phyloP scores from a whole-genome alignment of 2,797 vertebrate species.

The Poeciliopsis gracilis region DNA sequence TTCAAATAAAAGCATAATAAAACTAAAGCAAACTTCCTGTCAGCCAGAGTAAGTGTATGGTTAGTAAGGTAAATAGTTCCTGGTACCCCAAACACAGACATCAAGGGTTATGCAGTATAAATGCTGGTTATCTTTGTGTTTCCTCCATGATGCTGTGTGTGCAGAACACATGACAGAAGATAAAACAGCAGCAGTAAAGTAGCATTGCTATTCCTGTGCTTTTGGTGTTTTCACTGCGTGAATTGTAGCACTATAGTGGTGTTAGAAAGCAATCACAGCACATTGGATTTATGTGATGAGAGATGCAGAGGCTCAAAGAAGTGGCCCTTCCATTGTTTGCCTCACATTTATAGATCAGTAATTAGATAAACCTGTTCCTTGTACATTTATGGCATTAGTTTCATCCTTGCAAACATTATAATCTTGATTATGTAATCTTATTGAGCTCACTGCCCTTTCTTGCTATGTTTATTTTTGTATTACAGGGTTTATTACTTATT shows the following conservation, averaged over 20 bases:
- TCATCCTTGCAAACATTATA: constrained; percentile 30
- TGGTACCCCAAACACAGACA: not conserved
- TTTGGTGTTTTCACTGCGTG: not conserved
- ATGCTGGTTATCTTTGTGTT: constrained; percentile 9
- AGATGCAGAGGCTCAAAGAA: constrained; percentile 4
- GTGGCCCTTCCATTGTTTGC: constrained; percentile 13
- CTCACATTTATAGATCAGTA: constrained; percentile 8
- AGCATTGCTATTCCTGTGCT: constrained; percentile 3
- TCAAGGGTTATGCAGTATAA: constrained; percentile 5
- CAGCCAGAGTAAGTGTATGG: not conserved
- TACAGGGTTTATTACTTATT: constrained; percentile 14
- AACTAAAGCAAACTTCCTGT: not conserved
- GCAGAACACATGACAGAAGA: not conserved
- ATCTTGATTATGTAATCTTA: constrained; percentile 11
- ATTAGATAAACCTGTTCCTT: constrained; percentile 4
- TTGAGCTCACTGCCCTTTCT: constrained; percentile 9
- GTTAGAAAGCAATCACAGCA: constrained; percentile 17
- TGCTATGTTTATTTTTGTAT: not conserved
- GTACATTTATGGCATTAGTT: constrained; percentile 4
- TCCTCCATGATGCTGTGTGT: not conserved
- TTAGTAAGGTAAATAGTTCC: not conserved
- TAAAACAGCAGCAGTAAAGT: constrained; percentile 11
- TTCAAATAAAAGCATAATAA: not conserved
- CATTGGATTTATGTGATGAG: constrained; percentile 1
- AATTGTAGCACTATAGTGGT: not conserved